Conservation (phyloP, 2,113 vertebrate genomes). For the Lanius collurio region DNA sequence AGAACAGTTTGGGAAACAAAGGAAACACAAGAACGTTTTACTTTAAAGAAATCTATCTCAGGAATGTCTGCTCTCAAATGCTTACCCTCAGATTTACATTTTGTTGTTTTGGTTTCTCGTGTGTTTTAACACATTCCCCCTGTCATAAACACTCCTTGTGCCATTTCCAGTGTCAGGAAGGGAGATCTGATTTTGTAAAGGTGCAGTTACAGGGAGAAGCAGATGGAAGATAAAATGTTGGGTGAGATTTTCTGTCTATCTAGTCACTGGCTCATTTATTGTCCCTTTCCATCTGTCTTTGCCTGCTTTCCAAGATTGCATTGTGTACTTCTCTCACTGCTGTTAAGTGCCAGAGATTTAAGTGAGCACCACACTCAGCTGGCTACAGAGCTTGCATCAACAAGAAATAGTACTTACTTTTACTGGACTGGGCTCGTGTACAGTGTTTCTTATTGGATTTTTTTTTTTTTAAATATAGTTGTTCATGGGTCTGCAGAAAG, state of each 20-base stretch:
- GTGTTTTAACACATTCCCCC: neutral
- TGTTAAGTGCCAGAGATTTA: conserved; percentile 15
- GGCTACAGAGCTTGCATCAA: neutral
- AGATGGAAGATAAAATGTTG: conserved; percentile 1
- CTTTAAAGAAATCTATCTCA: neutral
- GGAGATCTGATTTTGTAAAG: neutral
- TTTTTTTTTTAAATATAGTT: neutral
- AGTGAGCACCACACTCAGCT: neutral
- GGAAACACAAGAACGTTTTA: neutral
- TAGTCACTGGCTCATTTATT: conserved; percentile 4
- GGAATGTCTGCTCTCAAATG: neutral
- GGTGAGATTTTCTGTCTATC: conserved; percentile 24
- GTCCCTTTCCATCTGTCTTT: conserved; percentile 23
- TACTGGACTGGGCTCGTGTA: neutral
- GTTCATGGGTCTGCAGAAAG: neutral
- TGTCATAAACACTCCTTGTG: neutral
- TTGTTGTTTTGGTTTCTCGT: neutral
- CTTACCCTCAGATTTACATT: neutral
- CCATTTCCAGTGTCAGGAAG: neutral
- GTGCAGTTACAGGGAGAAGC: neutral
- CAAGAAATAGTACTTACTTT: neutral
- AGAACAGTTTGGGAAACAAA: neutral
- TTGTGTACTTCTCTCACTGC: neutral
- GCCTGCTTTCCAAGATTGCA: neutral
- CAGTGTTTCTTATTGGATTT: neutral